Base-by-base conservation (phyloP, 2,888 invertebrate genomes). In the Lysandra coridon region DNA sequence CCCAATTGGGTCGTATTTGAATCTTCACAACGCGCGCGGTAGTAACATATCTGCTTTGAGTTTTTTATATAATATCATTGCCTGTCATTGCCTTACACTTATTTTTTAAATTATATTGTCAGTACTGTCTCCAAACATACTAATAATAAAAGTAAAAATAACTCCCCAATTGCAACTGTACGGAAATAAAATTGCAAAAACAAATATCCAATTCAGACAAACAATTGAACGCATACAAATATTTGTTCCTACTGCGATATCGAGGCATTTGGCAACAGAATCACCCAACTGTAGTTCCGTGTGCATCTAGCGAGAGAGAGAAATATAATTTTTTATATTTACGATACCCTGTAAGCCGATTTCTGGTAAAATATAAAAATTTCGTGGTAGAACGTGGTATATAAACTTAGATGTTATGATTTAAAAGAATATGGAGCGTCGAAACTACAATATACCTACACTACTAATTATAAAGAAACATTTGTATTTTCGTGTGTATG, bases 201-300 rank as follows among this genome's bases (percentile, higher is more conserved):
- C 76, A 76, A 76, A 76, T 76, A 53, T 76, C 53, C 53, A 76
- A 76, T 76, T 76, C 49, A 30, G 30, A 76, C 76, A 76, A 76
- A 76, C 76, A 76, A 53, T 76, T 76, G 30, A 76, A 76, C 57
- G 53, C 76, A 76, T 57, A 76, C 76, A 76, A 76, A 76, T 76
- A 53, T 76, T 76, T 76, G 76, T 53, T 53, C 53, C 76, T 53
- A 57, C 76, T 53, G 17, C 30, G 53, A 53, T 76, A 53, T 76
- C 33, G 76, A 17, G 76, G 76, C 49, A 57, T 76, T 76, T 76
- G 76, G 76, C 76, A 76, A 76, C 76, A 57, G 6, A 76, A 49
- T 76, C 76, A 57, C 49, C 76, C 76, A 76, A 53, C 76, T 57
- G 53, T 53, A 76, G 49, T 76, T 76, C 76, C 76, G 76, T 76